These are phyloP conservation scores for Plodia interpunctella DNA, from an alignment of 1,140 invertebrate genomes.

Conservation along the genomic window DNA sequence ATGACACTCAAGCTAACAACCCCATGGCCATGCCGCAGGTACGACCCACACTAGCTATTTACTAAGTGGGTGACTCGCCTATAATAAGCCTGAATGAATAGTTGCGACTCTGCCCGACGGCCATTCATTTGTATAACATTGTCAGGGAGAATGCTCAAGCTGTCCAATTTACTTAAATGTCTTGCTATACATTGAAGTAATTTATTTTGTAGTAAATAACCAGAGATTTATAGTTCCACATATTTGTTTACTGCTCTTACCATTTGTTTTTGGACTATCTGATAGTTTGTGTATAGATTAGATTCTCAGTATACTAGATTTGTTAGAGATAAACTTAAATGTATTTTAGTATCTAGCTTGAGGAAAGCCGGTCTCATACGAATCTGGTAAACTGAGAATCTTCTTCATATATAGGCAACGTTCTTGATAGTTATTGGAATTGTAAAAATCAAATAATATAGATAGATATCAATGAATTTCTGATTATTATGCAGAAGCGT, in stretches of 20 bases:
- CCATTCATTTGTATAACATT: slow-evolving; percentile 10
- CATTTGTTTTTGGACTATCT: too few relatives aligned
- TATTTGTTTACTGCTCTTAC: too few relatives aligned
- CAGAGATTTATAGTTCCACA: neutral
- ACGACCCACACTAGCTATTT: slow-evolving; percentile 16
- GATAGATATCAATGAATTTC: neutral
- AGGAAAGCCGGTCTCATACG: neutral
- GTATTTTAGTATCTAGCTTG: too few relatives aligned
- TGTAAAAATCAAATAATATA: neutral
- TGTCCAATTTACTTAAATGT: slow-evolving; percentile 7
- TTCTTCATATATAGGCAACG: neutral
- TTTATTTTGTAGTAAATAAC: neutral
- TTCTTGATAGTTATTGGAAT: too few relatives aligned
- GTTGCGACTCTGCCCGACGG: neutral
- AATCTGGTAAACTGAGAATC: neutral
- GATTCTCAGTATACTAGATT: neutral
- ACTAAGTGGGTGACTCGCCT: neutral
- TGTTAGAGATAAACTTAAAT: too few relatives aligned
- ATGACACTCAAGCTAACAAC: slow-evolving; percentile 93
- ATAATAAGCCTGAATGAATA: slow-evolving; percentile 7
- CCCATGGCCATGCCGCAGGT: slow-evolving; percentile 87
- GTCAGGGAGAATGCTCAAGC: neutral
- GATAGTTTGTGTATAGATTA: too few relatives aligned
- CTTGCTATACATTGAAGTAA: neutral
- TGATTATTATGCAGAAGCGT: neutral